Base-by-base conservation (phyloP, 2,113 vertebrate species). In the Ariopsis seemanni region DNA sequence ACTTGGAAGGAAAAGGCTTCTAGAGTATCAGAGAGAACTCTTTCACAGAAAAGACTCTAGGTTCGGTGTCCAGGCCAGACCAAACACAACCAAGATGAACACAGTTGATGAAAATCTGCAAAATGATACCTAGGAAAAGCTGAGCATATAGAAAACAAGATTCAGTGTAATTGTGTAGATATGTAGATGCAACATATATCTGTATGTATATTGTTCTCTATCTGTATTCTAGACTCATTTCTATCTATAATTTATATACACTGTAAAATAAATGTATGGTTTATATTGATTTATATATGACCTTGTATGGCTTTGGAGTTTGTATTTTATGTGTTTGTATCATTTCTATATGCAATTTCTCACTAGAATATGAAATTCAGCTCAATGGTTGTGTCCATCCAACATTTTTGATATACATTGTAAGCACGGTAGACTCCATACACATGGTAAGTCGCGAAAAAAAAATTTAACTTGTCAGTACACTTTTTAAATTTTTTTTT, bases 301-400 rank as follows among this genome's bases (percentile, higher is more conserved):
- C 80, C 74, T 82, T 77, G 25, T 89, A 87, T 69, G 65, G 77
- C 86, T 87, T 89, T 77, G 87, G 85, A 57, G 57, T 86, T 86
- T 89, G 85, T 86, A 89, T 74, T 82, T 71, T 75, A 85, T 81
- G 81, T 90, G 84, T 90, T 88, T 90, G 88, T 90, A 87, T 85
- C 57, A 86, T 88, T 88, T 80, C 78, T 69, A 79, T 78, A 87
- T 83, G 83, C 80, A 75, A 83, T 78, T 89, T 84, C 85, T 87
- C 82, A 87, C 69, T 85, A 77, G 82, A 75, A 63, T 63, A 48
- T 74, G 8, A 27, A 74, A 27, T 9, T 77, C 55, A 62, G 25
- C 63, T 74, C 34, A 48, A 42, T 25, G 72, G 20, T 87, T 82
- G 79, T 90, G 78, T 62, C 78, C 89, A 78, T 58, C 69, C 52